These are phyloP conservation scores for Nibea albiflora DNA, from an alignment of 2,113 vertebrate species.

Conservation along the genomic window DNA sequence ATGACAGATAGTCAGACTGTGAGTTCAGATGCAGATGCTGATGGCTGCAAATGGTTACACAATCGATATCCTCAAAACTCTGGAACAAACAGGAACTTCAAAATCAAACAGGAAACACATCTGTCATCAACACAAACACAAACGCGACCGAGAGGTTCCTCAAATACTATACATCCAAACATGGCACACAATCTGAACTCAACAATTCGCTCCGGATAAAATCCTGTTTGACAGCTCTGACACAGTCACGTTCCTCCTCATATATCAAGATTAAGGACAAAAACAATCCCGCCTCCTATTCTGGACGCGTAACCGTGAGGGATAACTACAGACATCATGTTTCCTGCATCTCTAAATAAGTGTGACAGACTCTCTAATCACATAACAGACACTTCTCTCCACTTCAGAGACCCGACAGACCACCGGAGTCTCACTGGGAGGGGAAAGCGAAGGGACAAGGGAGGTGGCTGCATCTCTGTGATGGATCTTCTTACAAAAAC, in stretches of 20 bases:
- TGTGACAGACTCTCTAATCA: conserved; percentile 60
- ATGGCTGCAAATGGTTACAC: conserved; percentile 34
- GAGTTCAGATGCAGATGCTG: conserved; percentile 7
- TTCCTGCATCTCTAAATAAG: conserved; percentile 38
- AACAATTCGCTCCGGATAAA: background rate
- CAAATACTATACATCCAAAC: conserved; percentile 5
- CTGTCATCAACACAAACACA: conserved; percentile 27
- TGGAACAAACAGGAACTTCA: conserved; percentile 47
- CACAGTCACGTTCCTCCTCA: background rate
- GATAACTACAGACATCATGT: conserved; percentile 40
- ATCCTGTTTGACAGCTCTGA: background rate
- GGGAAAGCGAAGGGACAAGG: conserved; percentile 22
- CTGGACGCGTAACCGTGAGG: conserved; percentile 15
- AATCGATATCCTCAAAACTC: conserved; percentile 29
- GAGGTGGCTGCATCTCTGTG: conserved; percentile 48
- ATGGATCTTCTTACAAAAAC: conserved; percentile 79
- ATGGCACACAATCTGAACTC: background rate
- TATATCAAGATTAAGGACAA: background rate
- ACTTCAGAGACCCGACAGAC: conserved; percentile 55
- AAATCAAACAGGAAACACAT: conserved; percentile 58
- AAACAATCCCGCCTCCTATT: background rate
- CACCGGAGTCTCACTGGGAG: conserved; percentile 46
- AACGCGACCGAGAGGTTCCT: conserved; percentile 23
- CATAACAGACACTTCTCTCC: conserved; percentile 53
- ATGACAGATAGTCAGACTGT: background rate